phyloP scores from a whole-genome alignment of 2,113 vertebrate species.

The Phylloscopus trochilus region DNA sequence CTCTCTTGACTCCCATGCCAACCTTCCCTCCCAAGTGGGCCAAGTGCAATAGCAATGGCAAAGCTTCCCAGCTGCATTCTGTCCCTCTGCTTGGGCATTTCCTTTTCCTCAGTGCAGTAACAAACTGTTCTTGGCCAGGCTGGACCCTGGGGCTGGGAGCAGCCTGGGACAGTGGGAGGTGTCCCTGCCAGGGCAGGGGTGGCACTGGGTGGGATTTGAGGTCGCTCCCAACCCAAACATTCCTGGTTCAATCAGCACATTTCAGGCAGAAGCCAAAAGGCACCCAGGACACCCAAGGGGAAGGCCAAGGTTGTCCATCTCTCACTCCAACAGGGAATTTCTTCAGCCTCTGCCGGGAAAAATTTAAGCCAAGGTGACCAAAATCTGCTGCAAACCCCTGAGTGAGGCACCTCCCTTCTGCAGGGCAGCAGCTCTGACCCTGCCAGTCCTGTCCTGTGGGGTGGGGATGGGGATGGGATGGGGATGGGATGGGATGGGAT shows the following conservation, averaged over 20 bases:
- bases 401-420: rapidly evolving
- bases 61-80: no score
- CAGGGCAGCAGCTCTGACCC: not conserved
- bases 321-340: not conserved
- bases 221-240: not conserved
- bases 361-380: not conserved
- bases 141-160: not conserved
- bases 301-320: not conserved
- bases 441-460: not conserved
- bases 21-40: no score
- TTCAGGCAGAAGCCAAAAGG: not conserved
- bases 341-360: not conserved
- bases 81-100: no score
- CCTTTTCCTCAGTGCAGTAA: no score
- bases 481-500: not conserved
- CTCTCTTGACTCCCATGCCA: no score
- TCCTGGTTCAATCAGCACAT: not conserved
- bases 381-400: not conserved
- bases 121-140: no score
- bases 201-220: rapidly evolving
- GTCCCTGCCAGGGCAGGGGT: not conserved
- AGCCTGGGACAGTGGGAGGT: not conserved
- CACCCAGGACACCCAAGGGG: not conserved
- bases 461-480: not conserved
- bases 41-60: no score